Base-by-base conservation (phyloP, 2,888 invertebrate species). In the Volucella zonaria region DNA sequence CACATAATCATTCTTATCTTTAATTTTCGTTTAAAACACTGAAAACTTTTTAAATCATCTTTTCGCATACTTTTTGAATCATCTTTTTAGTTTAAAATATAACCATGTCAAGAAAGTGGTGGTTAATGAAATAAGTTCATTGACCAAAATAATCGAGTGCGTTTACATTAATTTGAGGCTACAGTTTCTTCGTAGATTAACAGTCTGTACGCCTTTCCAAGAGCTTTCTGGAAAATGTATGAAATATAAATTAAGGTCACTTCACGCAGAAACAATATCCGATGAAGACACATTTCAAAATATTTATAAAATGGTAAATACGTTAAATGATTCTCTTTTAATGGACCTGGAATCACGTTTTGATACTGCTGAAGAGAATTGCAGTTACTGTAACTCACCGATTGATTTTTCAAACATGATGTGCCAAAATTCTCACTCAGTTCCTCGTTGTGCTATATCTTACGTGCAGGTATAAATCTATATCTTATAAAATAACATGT, bases 391-490 rank as follows among this genome's bases (percentile, higher is more conserved):
- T 45, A 62, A 85, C 9, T 66, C 62, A 12, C 15, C 70, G 2
- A 80, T 88, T 31, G 80, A 85, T 58, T 56, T 73, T n/a, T 43
- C 40, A 2, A 86, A 82, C 1, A 75, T 87, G 52, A 43, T 87
- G 70, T 90, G 90, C 77, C 31, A 80, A 14, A 58, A 80, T 14
- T 75, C 73, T 3, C 89, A 89, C 52, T 74, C 87, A 15, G 77
- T 87, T 8, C 78, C 86, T 1, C 87, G 89, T n/a, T 91, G 91
- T 73, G 87, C 79, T 31, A 87, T 92, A 14, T 90, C 90, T 14
- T 89, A 77, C 77, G 42, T 89, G 0, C 89, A 89, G 89, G 91
- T 91, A 86, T 45, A 47, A 45, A 9, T 38, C 1, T 10, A n/a
- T 23, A 3, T 8, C 40, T 40, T 42, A 1, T 31, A 0, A 49